Evolutionary conservation across 2,888 invertebrate species (phyloP).

Genomic region (Drosophila algonquin): DNA sequence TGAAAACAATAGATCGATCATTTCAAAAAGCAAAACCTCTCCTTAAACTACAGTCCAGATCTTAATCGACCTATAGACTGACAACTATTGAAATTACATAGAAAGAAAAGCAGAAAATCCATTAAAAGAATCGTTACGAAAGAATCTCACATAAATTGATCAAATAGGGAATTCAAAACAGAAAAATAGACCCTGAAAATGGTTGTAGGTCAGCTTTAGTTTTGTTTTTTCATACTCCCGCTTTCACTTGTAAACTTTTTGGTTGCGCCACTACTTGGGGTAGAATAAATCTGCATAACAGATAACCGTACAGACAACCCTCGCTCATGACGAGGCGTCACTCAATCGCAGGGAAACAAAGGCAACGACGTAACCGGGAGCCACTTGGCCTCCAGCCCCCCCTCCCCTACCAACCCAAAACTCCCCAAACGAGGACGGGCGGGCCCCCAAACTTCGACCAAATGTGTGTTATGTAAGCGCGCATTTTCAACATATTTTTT

Average conservation of each 20-base stretch:
- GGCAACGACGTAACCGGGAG: slow-evolving; percentile 35
- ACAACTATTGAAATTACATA: neutral
- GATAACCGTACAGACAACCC: slow-evolving; percentile 7
- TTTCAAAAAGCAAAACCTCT: too few species aligned
- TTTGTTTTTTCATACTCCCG: neutral
- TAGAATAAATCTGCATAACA: too few species aligned
- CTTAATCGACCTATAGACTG: too few species aligned
- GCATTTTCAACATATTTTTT: slow-evolving; percentile 45
- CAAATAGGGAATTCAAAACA: neutral
- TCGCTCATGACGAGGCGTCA: slow-evolving; percentile 27
- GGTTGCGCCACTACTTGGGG: too few species aligned
- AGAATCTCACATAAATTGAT: neutral
- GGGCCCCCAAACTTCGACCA: slow-evolving; percentile 37
- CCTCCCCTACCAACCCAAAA: slow-evolving; percentile 27
- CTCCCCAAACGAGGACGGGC: slow-evolving; percentile 30
- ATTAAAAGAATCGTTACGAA: too few species aligned
- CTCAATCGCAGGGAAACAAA: slow-evolving; percentile 42
- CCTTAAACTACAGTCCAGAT: neutral
- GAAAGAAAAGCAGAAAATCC: too few species aligned
- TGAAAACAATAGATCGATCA: too few species aligned
- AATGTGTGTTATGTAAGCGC: slow-evolving; percentile 49
- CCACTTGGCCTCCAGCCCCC: slow-evolving; percentile 40
- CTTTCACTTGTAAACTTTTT: too few species aligned
- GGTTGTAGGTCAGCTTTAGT: too few species aligned
- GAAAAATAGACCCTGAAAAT: neutral